These are phyloP conservation scores for Melanerpes aurifrons DNA, from an alignment of 2,113 vertebrate species.

Conservation along the genomic window DNA sequence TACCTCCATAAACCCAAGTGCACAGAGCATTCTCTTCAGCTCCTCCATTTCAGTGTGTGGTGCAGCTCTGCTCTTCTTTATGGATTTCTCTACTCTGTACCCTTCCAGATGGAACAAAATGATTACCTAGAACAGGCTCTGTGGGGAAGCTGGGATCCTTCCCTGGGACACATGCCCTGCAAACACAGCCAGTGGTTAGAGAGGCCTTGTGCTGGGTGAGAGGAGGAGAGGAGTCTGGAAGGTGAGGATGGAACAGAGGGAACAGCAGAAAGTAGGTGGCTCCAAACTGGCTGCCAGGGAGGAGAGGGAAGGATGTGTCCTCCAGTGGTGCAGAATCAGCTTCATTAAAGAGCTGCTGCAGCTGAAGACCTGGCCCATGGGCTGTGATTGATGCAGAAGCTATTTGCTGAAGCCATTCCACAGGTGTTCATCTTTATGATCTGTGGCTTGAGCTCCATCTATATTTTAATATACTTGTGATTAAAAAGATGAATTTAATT, in stretches of 20 bases:
- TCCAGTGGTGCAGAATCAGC: not conserved
- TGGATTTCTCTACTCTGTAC: not conserved
- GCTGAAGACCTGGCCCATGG: not conserved
- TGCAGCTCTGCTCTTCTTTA: not conserved
- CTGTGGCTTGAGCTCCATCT: not conserved
- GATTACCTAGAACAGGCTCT: not conserved
- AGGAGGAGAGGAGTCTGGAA: not conserved
- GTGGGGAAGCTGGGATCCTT: not conserved
- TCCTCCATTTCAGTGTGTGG: not conserved
- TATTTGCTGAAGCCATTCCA: not conserved
- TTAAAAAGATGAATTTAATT: constrained; percentile 12
- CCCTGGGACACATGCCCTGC: fast-evolving
- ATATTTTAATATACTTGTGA: constrained; percentile 4
- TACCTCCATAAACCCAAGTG: not conserved
- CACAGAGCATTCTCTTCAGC: not conserved
- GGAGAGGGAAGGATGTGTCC: not conserved
- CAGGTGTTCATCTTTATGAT: not conserved
- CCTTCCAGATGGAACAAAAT: not conserved
- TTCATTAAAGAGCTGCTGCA: not conserved
- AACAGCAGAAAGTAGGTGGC: not conserved
- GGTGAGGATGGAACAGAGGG: not conserved
- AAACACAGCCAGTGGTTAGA: not conserved
- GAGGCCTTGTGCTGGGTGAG: not conserved
- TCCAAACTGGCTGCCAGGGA: not conserved
- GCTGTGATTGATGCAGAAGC: not conserved